These are phyloP conservation scores for Micronycteris hirsuta DNA, from an alignment of 2,113 vertebrate genomes.

Conservation along the genomic window DNA sequence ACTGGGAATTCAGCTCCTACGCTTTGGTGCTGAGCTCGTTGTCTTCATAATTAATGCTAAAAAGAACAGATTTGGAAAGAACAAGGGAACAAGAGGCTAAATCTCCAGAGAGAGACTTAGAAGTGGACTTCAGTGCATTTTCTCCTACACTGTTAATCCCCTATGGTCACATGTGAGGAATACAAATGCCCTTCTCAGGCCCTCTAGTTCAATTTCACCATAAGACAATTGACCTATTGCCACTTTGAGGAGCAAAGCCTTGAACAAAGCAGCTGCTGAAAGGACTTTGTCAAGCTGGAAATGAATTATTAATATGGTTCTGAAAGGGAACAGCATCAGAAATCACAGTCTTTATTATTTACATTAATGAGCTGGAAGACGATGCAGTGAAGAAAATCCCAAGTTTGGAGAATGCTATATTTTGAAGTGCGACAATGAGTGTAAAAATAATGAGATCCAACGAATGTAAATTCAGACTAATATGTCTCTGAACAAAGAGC, in stretches of 20 bases:
- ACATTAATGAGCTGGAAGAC: constrained; percentile 71
- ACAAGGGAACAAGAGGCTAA: constrained; percentile 39
- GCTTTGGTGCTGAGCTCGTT: constrained; percentile 28
- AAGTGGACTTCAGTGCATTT: constrained; percentile 45
- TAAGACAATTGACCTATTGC: constrained; percentile 68
- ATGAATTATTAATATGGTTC: constrained; percentile 73
- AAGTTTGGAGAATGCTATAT: constrained; percentile 55
- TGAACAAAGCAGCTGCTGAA: constrained; percentile 64
- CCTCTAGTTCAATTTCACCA: constrained; percentile 59
- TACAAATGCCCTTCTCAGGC: constrained; percentile 57
- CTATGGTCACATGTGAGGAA: constrained; percentile 32
- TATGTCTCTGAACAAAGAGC: constrained; percentile 43
- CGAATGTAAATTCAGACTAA: constrained; percentile 51
- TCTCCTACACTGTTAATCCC: constrained; percentile 30
- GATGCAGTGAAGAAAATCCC: constrained; percentile 54
- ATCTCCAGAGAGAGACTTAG: constrained; percentile 53
- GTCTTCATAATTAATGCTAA: constrained; percentile 70
- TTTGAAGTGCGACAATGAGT: constrained; percentile 51
- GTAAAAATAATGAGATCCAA: constrained; percentile 56
- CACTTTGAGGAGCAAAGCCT: constrained; percentile 56
- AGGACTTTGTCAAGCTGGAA: constrained; percentile 67
- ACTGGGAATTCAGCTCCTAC: constrained; percentile 29
- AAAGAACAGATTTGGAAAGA: constrained; percentile 53
- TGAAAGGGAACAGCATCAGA: constrained; percentile 40
- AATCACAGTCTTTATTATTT: constrained; percentile 67